Evolutionary conservation across 2,888 invertebrate species (phyloP).

Genomic region (Hofmannophila pseudospretella): DNA sequence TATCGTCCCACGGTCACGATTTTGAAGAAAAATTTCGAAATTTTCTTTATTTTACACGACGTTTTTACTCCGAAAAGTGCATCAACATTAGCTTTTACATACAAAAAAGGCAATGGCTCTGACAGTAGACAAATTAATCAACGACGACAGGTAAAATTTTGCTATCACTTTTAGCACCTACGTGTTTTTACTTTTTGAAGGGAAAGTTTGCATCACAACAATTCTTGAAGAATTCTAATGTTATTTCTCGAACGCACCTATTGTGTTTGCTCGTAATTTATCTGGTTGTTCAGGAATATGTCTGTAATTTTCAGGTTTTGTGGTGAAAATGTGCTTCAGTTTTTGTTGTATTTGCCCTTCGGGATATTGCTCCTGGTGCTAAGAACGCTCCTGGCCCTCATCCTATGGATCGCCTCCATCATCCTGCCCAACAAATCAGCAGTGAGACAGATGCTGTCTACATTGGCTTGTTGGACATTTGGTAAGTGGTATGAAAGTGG

Average conservation of each 20-base stretch:
- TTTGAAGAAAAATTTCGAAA: constrained; percentile 36
- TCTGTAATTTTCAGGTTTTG: constrained; percentile 66
- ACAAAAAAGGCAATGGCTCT: constrained; percentile 47
- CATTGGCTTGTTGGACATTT: constrained; percentile 78
- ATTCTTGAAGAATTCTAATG: not conserved
- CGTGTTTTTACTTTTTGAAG: constrained; percentile 35
- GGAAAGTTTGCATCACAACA: constrained; percentile 44
- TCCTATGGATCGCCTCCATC: constrained; percentile 76
- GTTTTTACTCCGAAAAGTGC: constrained; percentile 15
- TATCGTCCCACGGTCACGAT: constrained; percentile 32
- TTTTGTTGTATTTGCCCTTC: constrained; percentile 76
- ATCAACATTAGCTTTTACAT: constrained; percentile 8
- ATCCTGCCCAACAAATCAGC: constrained; percentile 77
- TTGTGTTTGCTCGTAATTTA: not conserved
- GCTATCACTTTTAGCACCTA: constrained; percentile 16
- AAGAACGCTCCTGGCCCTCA: constrained; percentile 67
- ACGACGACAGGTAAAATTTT: constrained; percentile 61
- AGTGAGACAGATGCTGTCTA: constrained; percentile 72
- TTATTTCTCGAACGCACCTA: not conserved
- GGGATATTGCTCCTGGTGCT: constrained; percentile 71
- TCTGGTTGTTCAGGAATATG: no score
- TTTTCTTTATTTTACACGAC: constrained; percentile 28
- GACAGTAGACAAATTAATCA: constrained; percentile 63
- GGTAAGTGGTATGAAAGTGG: constrained; percentile 44
- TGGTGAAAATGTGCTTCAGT: constrained; percentile 68